A percentile compares a stretch with the other conserved stretches of the same genome.
These are phyloP conservation scores for Danio kyathit DNA, from an alignment of 2,797 vertebrate species.

Conservation along the genomic window DNA sequence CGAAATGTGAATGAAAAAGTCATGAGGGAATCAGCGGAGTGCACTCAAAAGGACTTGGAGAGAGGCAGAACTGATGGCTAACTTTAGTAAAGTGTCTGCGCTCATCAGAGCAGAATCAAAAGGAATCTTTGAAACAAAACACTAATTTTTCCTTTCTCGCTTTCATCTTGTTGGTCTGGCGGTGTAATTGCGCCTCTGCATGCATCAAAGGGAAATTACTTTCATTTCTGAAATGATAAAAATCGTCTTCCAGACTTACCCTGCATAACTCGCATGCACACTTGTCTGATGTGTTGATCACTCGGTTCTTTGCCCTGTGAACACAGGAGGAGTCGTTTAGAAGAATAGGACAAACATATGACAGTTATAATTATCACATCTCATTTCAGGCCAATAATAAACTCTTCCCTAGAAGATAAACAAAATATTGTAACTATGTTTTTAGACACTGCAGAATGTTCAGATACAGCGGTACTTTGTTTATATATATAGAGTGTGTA, in stretches of 20 bases:
- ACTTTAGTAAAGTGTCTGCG: constrained; percentile 69
- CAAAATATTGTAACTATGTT: not conserved
- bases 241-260: constrained; percentile 81
- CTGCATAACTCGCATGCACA: constrained; percentile 99
- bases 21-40: constrained; percentile 72
- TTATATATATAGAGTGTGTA: not conserved
- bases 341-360: constrained; percentile 17
- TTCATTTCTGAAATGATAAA: constrained; percentile 55
- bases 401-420: not conserved
- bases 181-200: not conserved
- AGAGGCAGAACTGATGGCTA: constrained; percentile 60
- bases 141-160: constrained; percentile 70
- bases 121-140: constrained; percentile 73
- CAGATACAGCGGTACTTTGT: not conserved
- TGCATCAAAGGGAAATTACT: not conserved
- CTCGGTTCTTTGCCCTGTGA: constrained; percentile 92
- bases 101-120: constrained; percentile 55
- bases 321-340: constrained; percentile 21
- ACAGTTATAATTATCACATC: not conserved
- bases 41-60: constrained; percentile 59
- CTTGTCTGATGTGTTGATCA: constrained; percentile 95
- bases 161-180: constrained; percentile 60
- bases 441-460: not conserved
- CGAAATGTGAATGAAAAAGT: constrained; percentile 77
- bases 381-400: constrained; percentile 1